These are phyloP conservation scores for Leguminivora glycinivorella DNA, from an alignment of 1,140 invertebrate species.

Conservation along the genomic window DNA sequence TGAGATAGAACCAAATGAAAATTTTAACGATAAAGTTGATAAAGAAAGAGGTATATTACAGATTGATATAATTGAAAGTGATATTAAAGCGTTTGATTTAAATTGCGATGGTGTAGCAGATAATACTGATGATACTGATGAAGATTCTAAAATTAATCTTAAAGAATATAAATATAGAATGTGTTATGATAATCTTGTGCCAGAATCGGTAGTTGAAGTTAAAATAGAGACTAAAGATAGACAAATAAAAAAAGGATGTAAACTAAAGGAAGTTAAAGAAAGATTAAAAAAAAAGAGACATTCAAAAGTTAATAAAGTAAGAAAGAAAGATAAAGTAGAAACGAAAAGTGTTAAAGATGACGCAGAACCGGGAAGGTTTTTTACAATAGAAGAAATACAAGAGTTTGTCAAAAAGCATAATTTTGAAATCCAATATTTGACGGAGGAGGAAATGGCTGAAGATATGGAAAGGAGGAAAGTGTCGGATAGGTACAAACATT, in stretches of 20 bases:
- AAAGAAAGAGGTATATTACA: constrained; percentile 2
- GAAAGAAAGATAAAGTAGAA: not conserved
- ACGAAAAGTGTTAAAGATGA: not conserved
- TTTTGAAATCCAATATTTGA: constrained; percentile 2
- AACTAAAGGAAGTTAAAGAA: not conserved
- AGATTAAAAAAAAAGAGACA: not conserved
- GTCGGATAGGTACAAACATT: not conserved
- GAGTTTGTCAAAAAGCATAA: constrained; percentile 3
- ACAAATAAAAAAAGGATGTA: not conserved
- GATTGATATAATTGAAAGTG: not conserved
- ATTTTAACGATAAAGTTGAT: not conserved
- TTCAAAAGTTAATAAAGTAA: not conserved
- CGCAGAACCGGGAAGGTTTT: not conserved
- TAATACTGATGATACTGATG: not conserved
- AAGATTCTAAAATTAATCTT: not conserved
- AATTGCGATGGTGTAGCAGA: not conserved
- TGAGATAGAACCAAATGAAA: not conserved
- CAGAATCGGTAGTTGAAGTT: not conserved
- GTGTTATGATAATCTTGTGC: not conserved
- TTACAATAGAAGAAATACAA: not conserved
- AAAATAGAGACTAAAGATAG: not conserved
- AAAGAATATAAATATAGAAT: not conserved
- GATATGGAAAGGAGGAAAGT: constrained; percentile 11
- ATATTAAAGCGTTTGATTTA: not conserved
- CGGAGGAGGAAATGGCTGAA: constrained; percentile 10